A percentile compares a stretch with the other conserved stretches of the same genome.
Conservation (phyloP, 37 sponge, comb jelly and placozoan species). For the Hormiphora californensis region DNA sequence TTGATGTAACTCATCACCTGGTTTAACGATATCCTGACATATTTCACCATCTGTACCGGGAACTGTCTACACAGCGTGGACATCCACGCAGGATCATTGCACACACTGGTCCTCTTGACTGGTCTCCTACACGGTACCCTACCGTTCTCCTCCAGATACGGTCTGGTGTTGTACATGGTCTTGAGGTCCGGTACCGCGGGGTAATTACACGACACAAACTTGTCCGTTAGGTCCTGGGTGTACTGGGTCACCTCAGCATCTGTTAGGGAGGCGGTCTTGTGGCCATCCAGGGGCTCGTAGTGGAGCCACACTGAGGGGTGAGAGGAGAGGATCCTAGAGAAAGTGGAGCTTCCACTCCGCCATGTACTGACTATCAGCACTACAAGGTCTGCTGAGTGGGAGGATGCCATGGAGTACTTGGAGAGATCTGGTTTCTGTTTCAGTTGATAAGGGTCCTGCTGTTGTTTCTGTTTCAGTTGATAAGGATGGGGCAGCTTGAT, state of each 20-base stretch:
- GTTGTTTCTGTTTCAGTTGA: too few relatives aligned
- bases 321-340: not conserved
- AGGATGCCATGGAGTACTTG: too few relatives aligned
- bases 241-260: not conserved
- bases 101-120: not conserved
- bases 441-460: too few relatives aligned
- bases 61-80: not conserved
- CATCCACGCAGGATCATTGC: not conserved
- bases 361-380: conserved; percentile 3
- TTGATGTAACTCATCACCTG: not conserved
- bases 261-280: not conserved
- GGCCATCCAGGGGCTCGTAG: not conserved
- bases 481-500: too few relatives aligned
- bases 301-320: not conserved
- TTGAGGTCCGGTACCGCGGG: not conserved
- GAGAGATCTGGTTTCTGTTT: too few relatives aligned
- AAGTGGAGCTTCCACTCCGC: not conserved
- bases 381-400: too few relatives aligned
- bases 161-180: not conserved
- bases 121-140: not conserved
- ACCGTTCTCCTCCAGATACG: not conserved
- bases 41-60: conserved; percentile 18
- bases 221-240: not conserved
- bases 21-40: not conserved
- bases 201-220: not conserved